Evolutionary conservation across 2,888 invertebrate species (phyloP).

Genomic region (Sisyra terminalis): DNA sequence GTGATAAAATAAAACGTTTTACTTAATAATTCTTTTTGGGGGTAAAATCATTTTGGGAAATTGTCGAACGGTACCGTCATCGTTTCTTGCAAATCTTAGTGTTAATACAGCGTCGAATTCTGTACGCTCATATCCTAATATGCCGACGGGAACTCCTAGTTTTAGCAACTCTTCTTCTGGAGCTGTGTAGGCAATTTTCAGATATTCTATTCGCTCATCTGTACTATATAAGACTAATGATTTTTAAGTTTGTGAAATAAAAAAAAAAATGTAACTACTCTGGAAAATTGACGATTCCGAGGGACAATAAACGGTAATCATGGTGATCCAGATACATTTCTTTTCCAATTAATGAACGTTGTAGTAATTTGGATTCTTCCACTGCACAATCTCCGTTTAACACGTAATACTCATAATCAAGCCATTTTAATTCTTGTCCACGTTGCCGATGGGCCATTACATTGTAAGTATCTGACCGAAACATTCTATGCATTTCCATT

Average conservation of each 20-base stretch:
- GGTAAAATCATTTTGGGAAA: slow-evolving; percentile 2
- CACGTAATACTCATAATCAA: slow-evolving; percentile 34
- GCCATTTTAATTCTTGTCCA: slow-evolving; percentile 20
- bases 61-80: slow-evolving; percentile 9
- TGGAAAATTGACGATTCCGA: slow-evolving; percentile 28
- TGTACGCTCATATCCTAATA: slow-evolving; percentile 37
- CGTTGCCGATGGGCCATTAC: slow-evolving; percentile 28
- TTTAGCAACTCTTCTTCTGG: slow-evolving; percentile 34
- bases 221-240: slow-evolving; percentile 14
- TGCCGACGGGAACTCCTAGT: slow-evolving; percentile 34
- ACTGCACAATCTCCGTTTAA: slow-evolving; percentile 34
- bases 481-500: slow-evolving; percentile 40
- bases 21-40: no score
- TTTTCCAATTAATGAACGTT: slow-evolving; percentile 38
- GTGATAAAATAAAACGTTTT: no score
- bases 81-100: slow-evolving; percentile 19
- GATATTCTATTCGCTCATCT: slow-evolving; percentile 30
- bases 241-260: neutral
- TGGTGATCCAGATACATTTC: slow-evolving; percentile 39
- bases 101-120: slow-evolving; percentile 39
- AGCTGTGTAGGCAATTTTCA: slow-evolving; percentile 34
- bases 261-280: slow-evolving; percentile 19
- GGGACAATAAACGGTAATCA: slow-evolving; percentile 38
- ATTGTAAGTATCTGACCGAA: slow-evolving; percentile 43
- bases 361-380: slow-evolving; percentile 36